Evolutionary conservation across 2,888 invertebrate genomes (phyloP), one percentile per base, ranked within the genome.

Genomic region (Rhingia rostrata): DNA sequence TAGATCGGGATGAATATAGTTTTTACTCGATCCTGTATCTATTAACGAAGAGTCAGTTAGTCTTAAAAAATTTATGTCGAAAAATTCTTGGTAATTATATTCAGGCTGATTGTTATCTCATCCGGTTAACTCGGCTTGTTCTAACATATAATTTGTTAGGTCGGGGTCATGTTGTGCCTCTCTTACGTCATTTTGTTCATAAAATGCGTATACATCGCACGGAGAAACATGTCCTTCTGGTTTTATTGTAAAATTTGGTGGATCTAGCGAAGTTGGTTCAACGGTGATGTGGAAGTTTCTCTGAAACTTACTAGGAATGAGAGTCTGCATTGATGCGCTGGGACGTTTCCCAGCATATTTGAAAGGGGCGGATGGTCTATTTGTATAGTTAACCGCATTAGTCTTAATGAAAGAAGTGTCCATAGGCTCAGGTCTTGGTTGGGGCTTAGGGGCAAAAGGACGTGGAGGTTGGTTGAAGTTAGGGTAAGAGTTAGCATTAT

Each of bases 1-100:
- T 6, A 64, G 12, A 22, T 51, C 4, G 30, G 58, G 14, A 39
- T 77, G 49, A 14, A 64, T 64, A 6, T 64, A 64, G n/a, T 64
- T 49, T 10, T 37, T 37, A 49, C 51, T 64, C 3, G 64, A 64
- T 12, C 49, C 64, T 22, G 64, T 64, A 14, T 30, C 64, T 58
- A 33, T 49, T 14, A 49, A 51, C 53, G 64, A 53, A 66, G 53
- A 66, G 47, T 56, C 56, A 3, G 30, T 69, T 32, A 58, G 5
- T 10, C 74, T 63, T n/a, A 81, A 81, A 81, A 73, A 74, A 74
- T 74, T 3, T 3, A 69, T 60, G 43, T 72, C 66, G 10, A 14
- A n/a, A 7, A 37, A 70, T 32, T 43, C 66, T 22, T 22, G 43
- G 1, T 35, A 7, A 9, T 56, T 51, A 6, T 22, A 35, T 61